Conservation (phyloP, 2,888 invertebrate genomes). For the Hofmannophila pseudospretella region DNA sequence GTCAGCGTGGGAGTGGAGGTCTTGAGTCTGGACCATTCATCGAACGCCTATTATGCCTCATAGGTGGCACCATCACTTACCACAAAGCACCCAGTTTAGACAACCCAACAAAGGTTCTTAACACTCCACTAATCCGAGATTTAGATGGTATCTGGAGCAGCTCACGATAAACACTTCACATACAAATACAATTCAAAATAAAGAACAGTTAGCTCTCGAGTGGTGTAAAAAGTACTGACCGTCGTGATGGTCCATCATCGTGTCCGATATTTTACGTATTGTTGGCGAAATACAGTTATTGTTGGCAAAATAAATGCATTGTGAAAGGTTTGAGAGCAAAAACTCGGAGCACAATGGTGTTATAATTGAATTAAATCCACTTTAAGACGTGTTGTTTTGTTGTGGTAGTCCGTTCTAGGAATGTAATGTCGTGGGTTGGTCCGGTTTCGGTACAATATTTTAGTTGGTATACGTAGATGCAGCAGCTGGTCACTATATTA, state of each 20-base stretch:
- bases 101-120: constrained; percentile 53
- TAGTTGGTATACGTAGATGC: background rate
- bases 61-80: constrained; percentile 54
- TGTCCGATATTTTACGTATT: constrained; percentile 31
- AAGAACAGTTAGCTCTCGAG: constrained; percentile 55
- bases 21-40: constrained; percentile 33
- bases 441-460: background rate
- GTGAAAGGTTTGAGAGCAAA: constrained; percentile 54
- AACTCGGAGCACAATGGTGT: constrained; percentile 48
- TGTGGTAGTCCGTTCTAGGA: constrained; percentile 35
- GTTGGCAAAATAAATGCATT: constrained; percentile 71
- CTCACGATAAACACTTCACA: constrained; percentile 64
- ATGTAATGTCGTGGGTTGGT: constrained; percentile 6
- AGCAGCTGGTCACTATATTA: background rate
- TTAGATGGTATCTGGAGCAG: constrained; percentile 65
- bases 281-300: constrained; percentile 62
- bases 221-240: constrained; percentile 46
- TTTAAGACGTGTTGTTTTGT: constrained; percentile 28
- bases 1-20: constrained; percentile 48
- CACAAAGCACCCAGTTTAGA: constrained; percentile 34
- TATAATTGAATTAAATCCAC: constrained; percentile 68
- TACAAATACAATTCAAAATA: constrained; percentile 39
- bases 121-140: constrained; percentile 62
- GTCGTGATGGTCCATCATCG: constrained; percentile 30
- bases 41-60: constrained; percentile 38